Evolutionary conservation across 2,797 vertebrate species (phyloP).

Genomic region (Acropternis orthonyx): DNA sequence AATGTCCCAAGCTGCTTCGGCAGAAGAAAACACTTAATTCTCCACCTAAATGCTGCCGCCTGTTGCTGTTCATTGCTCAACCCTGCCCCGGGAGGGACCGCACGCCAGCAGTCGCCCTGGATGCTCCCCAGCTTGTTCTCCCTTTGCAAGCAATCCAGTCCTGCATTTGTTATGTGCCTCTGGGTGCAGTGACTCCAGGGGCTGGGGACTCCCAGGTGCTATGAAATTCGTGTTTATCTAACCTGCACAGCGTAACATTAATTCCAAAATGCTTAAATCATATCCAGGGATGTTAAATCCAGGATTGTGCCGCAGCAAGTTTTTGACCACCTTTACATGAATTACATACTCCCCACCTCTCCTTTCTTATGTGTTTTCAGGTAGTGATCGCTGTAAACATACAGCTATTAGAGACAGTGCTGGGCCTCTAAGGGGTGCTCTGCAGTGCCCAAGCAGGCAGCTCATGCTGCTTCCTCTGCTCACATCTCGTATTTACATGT

Average conservation of each 20-base stretch:
- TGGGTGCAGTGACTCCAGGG: fast-evolving
- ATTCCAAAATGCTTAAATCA: neutral
- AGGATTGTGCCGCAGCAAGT: neutral
- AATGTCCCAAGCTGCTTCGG: neutral
- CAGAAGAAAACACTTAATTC: neutral
- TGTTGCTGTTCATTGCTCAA: neutral
- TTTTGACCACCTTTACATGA: neutral
- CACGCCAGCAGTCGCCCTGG: fast-evolving
- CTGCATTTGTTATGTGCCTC: neutral
- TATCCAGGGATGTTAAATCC: neutral
- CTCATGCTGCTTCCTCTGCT: neutral
- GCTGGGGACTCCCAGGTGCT: neutral
- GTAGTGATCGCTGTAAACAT: neutral
- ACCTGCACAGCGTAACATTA: neutral
- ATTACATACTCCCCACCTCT: neutral
- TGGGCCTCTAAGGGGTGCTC: neutral
- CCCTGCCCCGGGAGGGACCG: neutral
- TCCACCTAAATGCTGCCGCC: neutral
- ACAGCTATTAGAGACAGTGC: neutral
- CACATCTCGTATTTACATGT: neutral
- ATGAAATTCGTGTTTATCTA: neutral
- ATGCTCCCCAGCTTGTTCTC: neutral
- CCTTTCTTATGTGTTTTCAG: neutral
- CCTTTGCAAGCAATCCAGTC: neutral
- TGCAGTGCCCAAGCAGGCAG: neutral